These are phyloP conservation scores for Sus cebifrons DNA, from an alignment of 2,797 vertebrate species.

Conservation along the genomic window DNA sequence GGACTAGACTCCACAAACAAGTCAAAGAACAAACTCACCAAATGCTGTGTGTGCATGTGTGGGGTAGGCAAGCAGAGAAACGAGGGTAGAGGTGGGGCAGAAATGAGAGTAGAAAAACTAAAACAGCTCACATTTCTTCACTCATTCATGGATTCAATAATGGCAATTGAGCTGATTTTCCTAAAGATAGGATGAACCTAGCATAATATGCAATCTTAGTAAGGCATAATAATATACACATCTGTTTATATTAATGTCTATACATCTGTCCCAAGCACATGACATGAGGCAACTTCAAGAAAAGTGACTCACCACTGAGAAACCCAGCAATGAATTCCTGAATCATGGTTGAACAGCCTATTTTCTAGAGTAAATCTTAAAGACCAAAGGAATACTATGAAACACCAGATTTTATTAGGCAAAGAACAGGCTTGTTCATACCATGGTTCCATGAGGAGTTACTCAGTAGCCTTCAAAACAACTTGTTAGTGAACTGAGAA, in stretches of 20 bases:
- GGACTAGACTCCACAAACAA: not conserved
- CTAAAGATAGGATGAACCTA: not conserved
- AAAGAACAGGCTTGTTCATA: slow-evolving; percentile 11
- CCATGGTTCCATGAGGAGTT: slow-evolving; percentile 4
- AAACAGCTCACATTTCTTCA: not conserved
- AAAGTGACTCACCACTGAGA: not conserved
- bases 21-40: slow-evolving; percentile 5
- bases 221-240: not conserved
- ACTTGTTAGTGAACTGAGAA: slow-evolving; percentile 47
- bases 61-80: not conserved
- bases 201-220: not conserved
- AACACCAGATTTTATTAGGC: not conserved
- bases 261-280: not conserved
- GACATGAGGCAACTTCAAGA: not conserved
- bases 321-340: not conserved
- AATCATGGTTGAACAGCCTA: not conserved
- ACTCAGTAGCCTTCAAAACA: slow-evolving; percentile 36
- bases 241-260: not conserved
- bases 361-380: slow-evolving; percentile 35
- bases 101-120: slow-evolving; percentile 22
- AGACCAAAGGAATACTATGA: not conserved
- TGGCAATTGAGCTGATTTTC: not conserved
- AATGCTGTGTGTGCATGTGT: not conserved
- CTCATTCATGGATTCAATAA: slow-evolving; percentile 3
- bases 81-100: not conserved